Percentiles rank a stretch among this genome's conserved stretches.
These are phyloP conservation scores for Ploceus nigricollis DNA, from an alignment of 2,113 vertebrate species.

Conservation along the genomic window DNA sequence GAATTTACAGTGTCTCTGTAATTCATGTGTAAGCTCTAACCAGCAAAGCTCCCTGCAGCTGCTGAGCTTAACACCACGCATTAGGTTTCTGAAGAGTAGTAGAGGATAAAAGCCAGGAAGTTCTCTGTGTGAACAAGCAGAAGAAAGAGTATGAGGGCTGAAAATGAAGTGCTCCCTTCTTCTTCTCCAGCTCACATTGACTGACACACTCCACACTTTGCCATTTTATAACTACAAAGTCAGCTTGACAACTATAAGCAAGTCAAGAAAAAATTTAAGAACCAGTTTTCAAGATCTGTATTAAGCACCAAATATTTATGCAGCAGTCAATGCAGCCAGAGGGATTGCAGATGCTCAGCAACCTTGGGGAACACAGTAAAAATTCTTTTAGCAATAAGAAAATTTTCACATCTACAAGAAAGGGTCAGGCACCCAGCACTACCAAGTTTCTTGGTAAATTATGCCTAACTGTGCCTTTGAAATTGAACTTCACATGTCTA, in stretches of 20 bases:
- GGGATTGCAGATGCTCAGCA: neutral
- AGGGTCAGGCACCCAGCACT: neutral
- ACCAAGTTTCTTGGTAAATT: neutral
- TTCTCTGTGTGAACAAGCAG: neutral
- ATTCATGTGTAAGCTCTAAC: neutral
- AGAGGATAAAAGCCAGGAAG: neutral
- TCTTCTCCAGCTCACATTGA: neutral
- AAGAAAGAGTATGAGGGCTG: neutral
- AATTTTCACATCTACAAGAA: neutral
- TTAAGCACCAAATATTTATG: neutral
- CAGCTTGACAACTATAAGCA: neutral
- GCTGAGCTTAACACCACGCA: neutral
- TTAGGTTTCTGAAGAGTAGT: neutral
- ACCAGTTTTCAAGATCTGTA: neutral
- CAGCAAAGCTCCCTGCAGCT: neutral
- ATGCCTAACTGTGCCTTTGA: neutral
- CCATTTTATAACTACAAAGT: neutral
- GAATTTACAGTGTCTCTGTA: neutral
- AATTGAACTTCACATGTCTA: neutral
- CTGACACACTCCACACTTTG: neutral
- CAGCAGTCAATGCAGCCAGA: neutral
- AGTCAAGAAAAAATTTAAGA: neutral
- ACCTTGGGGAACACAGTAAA: neutral
- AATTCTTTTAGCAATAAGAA: neutral
- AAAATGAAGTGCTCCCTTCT: neutral